phyloP scores from a whole-genome alignment of 2,888 invertebrate genomes.

The Actias luna region DNA sequence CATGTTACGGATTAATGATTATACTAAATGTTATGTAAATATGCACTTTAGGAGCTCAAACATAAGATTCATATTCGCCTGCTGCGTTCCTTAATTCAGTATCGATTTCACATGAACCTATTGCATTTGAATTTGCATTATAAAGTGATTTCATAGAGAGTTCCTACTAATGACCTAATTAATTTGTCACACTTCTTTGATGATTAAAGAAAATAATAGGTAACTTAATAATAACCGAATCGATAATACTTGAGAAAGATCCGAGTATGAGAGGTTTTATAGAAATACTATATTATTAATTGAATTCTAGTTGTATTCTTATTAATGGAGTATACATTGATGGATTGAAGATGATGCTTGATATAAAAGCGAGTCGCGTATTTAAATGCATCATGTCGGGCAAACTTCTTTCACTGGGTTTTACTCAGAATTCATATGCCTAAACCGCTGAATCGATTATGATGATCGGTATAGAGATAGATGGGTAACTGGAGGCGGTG shows the following conservation, averaged over 20 bases:
- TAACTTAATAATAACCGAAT: not conserved
- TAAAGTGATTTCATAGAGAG: not conserved
- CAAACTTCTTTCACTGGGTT: not conserved
- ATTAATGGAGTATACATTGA: not conserved
- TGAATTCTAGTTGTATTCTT: not conserved
- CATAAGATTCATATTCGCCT: not conserved
- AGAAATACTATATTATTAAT: no score
- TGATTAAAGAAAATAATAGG: not conserved
- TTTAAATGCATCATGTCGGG: not conserved
- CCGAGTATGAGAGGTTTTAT: no score
- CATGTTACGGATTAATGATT: not conserved
- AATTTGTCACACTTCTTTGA: no score
- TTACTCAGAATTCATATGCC: not conserved
- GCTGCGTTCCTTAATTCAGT: not conserved
- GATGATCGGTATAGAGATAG: no score
- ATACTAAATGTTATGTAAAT: not conserved
- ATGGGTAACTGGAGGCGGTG: no score
- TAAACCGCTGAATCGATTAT: no score
- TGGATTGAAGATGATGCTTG: not conserved
- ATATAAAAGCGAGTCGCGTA: not conserved
- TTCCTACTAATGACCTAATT: not conserved
- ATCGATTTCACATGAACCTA: not conserved
- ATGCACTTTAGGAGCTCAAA: not conserved
- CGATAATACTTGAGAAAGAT: no score
- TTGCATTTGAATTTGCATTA: slow-evolving; percentile 1